Conservation (phyloP, 1,140 invertebrate species). For the Leptinotarsa lineolata region DNA sequence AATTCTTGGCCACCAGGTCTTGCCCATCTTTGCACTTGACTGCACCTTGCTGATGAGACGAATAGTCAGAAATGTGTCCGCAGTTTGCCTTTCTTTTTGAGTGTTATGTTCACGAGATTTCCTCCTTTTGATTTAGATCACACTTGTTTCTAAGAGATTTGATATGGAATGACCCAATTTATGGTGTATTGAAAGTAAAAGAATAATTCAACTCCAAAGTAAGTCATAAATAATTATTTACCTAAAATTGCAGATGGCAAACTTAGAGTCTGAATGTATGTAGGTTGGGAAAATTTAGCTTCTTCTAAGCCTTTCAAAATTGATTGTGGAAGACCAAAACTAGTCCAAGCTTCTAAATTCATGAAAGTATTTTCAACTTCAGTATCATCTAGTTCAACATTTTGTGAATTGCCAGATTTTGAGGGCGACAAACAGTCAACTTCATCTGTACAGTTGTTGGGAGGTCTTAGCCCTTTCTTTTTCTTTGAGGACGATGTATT, state of each 20-base stretch:
- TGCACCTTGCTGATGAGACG: too few species aligned
- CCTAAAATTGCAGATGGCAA: conserved; percentile 86
- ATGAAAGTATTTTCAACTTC: conserved; percentile 38
- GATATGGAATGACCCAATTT: too few species aligned
- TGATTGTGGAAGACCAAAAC: conserved; percentile 68
- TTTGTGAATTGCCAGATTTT: conserved; percentile 28
- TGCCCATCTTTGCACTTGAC: too few species aligned
- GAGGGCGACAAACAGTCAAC: conserved; percentile 31
- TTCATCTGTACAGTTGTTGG: conserved; percentile 16
- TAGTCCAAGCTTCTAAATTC: conserved; percentile 71
- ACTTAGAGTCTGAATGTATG: conserved; percentile 77
- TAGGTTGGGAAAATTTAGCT: conserved; percentile 79
- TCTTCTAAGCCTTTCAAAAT: conserved; percentile 77
- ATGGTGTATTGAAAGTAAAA: too few species aligned
- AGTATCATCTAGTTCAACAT: conserved; percentile 10
- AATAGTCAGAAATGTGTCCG: too few species aligned
- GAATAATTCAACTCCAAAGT: too few species aligned
- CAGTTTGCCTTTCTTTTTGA: too few species aligned
- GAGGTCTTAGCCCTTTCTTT: neutral
- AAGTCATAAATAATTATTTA: conserved; percentile 28
- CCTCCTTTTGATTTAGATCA: too few species aligned
- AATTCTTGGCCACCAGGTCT: too few species aligned
- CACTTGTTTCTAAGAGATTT: too few species aligned
- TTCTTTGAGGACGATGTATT: neutral
- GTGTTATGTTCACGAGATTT: too few species aligned